Conservation (phyloP, 2,797 vertebrate genomes). For the Acanthornis magna region DNA sequence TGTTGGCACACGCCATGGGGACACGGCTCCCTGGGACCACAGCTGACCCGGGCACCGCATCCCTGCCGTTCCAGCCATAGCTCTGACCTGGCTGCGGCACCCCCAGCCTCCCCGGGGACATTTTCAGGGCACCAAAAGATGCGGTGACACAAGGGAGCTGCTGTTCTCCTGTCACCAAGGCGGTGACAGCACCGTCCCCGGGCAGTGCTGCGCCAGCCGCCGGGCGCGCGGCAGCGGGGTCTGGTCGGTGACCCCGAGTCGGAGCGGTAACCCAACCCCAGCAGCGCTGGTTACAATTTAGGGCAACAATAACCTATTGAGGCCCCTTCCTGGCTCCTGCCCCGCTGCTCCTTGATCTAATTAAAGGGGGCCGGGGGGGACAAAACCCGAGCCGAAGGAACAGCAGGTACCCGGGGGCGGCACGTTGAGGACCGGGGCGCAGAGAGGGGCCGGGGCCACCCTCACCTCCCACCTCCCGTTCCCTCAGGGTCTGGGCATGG, state of each 20-base stretch:
- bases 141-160: rapidly evolving
- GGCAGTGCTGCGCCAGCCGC: neutral
- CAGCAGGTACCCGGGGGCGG: neutral
- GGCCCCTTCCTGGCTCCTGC: slow-evolving; percentile 56
- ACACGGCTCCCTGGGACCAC: neutral
- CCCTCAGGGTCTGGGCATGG: no score
- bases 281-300: slow-evolving; percentile 14
- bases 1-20: rapidly evolving
- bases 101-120: neutral
- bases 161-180: rapidly evolving
- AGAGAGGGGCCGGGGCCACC: neutral
- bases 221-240: rapidly evolving
- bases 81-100: rapidly evolving
- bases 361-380: neutral
- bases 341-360: slow-evolving; percentile 45
- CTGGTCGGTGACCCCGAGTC: neutral
- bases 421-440: rapidly evolving
- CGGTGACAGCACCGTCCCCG: rapidly evolving
- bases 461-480: rapidly evolving
- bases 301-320: slow-evolving; percentile 56
- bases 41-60: rapidly evolving
- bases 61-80: neutral
- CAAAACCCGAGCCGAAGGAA: neutral
- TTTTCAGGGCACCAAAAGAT: neutral
- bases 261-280: neutral